Evolutionary conservation across 2,888 invertebrate genomes (phyloP).

Genomic region (Linyphia triangularis): DNA sequence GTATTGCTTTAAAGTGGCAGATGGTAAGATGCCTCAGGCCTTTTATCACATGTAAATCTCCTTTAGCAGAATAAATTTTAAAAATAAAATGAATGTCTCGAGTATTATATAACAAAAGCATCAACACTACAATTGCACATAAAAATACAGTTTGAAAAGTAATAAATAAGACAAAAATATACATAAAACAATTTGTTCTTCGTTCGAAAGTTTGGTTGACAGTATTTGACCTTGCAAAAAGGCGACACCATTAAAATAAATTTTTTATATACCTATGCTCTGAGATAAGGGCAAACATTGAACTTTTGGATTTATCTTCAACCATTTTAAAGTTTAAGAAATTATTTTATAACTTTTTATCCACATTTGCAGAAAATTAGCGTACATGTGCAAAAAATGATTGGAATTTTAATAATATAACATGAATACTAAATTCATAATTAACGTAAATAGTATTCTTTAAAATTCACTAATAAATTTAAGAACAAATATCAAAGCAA

Average conservation of each 20-base stretch:
- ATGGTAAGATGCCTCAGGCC: too few species aligned
- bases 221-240: constrained; percentile 11
- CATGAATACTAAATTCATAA: too few species aligned
- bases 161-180: constrained; percentile 25
- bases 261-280: too few species aligned
- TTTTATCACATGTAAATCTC: too few species aligned
- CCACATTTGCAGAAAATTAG: background rate
- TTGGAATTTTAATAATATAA: too few species aligned
- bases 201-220: background rate
- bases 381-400: too few species aligned
- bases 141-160: background rate
- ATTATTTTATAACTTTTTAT: background rate
- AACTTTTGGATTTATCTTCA: too few species aligned
- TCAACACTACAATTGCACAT: background rate
- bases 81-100: background rate
- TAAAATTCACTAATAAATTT: too few species aligned
- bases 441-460: too few species aligned
- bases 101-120: background rate
- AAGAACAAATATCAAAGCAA: background rate
- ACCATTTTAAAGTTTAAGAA: background rate
- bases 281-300: too few species aligned
- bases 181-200: constrained; percentile 28
- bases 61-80: background rate
- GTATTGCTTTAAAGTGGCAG: too few species aligned
- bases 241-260: background rate